phyloP scores from a whole-genome alignment of 2,113 vertebrate genomes.

The Melanerpes formicivorus region DNA sequence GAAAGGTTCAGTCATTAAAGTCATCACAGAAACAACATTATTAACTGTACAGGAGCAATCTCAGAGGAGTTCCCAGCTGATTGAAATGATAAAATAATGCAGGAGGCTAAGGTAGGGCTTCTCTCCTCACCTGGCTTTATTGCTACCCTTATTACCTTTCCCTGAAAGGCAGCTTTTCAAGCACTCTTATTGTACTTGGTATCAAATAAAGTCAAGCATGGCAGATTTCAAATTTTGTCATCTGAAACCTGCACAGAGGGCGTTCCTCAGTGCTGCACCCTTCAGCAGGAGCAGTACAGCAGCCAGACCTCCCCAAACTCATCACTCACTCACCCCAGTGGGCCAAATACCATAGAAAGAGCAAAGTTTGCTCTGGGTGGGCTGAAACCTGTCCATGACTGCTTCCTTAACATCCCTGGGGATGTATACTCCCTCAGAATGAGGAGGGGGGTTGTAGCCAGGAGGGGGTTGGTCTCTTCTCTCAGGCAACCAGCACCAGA shows the following conservation, averaged over 20 bases:
- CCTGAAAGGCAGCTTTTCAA: slow-evolving; percentile 38
- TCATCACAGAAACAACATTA: slow-evolving; percentile 53
- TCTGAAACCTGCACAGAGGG: neutral
- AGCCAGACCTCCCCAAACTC: neutral
- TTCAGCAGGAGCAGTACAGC: neutral
- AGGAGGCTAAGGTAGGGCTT: neutral
- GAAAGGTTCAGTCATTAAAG: slow-evolving; percentile 45
- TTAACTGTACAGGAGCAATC: slow-evolving; percentile 33
- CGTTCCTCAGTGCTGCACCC: neutral
- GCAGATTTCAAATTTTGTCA: neutral
- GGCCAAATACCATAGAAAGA: neutral
- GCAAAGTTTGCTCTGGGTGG: neutral
- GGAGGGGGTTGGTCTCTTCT: too few relatives aligned
- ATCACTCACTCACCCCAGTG: too few relatives aligned
- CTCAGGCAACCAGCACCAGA: too few relatives aligned
- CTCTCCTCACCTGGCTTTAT: slow-evolving; percentile 40
- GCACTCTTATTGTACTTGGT: neutral
- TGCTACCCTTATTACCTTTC: slow-evolving; percentile 24
- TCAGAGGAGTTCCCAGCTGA: slow-evolving; percentile 19
- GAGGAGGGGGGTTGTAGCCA: neutral
- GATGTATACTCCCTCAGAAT: accelerated
- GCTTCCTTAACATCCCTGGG: neutral
- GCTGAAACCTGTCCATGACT: neutral
- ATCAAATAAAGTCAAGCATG: neutral
- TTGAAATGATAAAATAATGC: slow-evolving; percentile 41